Base-by-base conservation (phyloP, 2,113 vertebrate genomes). In the Notothenia coriiceps region DNA sequence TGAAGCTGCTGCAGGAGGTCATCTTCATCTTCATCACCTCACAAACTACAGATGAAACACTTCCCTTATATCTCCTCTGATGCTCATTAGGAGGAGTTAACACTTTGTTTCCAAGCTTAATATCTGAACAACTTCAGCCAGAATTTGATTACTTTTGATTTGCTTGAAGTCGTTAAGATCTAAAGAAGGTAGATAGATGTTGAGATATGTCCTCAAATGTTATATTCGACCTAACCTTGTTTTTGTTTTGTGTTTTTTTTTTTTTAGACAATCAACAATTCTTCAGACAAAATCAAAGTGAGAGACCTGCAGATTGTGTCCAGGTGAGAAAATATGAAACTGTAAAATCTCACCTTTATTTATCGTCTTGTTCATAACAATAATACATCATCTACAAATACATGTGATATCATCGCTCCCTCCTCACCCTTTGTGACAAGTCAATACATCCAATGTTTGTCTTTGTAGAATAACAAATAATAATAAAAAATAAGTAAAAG, bases 221-320 rank as follows among this genome's bases (percentile, higher is more conserved):
- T 15, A 17, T 20, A 50, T 1, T 50, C 7, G 1, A 6, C 18
- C 70, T 52, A 1, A 62, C 18, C 33, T 12, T 2, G 6, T 29
- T 33, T 25, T 20, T 13, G 5, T 56, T 18, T n/a, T 64, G 3
- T 22, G 11, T 50, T 47, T 25, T 22, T 22, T n/a, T n/a, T n/a
- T 25, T 47, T 25, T 50, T 74, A 99, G 98, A 95, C 92, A 74
- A 98, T 99, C 89, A 99, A 99, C 91, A 83, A 80, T 2, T 96
- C 97, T 0, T 97, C 97, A 59, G 96, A 99, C 73, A 99, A 98
- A 96, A 97, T 99, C 88, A 86, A 94, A 82, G 97, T 99, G 18
- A 94, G 97, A 85, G 97, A 99, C 89, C 94, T 99, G 74, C 98
- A 99, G 95, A 95, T 99, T 8, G 98, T 99, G 4, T 95, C 95